Evolutionary conservation across 92 coral and sea anemone species (phyloP), one percentile per base, ranked within the genome.

Genomic region (Heliopora coerulea): DNA sequence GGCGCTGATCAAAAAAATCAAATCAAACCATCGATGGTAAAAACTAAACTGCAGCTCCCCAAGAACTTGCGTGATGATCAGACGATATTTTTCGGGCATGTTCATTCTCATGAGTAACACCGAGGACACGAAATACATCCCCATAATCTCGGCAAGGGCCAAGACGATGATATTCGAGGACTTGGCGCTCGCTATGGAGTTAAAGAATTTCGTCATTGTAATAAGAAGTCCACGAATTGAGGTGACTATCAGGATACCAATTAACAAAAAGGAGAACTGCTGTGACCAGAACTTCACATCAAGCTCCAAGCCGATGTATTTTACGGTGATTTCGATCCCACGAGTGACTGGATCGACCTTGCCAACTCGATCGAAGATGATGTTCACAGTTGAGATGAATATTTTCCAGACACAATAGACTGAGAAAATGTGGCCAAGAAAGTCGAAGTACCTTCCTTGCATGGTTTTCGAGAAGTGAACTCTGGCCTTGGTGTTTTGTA

Each of bases 1-100:
- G 3, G 98, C 98, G 75, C 98, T 93, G 63, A 93, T 87, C 34
- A 93, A 82, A 79, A 93, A 93, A 13, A 93, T 93, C 44, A 93
- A 96, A 84, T 93, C 98, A 93, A 93, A 93, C 98, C 98, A 93
- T 12, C 98, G 93, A 67, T 93, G 98, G 65, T 93, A 93, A 72
- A 93, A 93, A 65, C 87, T 86, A 66, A 93, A 93, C 88, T 93
- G 98, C 39, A 93, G 87, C 44, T 91, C 88, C 21, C 98, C 98
- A 54, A 93, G 88, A 6, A 93, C 98, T 48, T 90, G 91, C 33
- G 98, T 93, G 24, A 93, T 93, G 14, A 93, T 93, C 69, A 87
- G 90, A 17, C 98, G 80, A 74, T 93, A 93, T 29, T 87, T 85
- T 7, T 85, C 95, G 25, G 98, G 98, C 98, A 93, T 90, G 81